Evolutionary conservation across 1,140 invertebrate species (phyloP), one percentile per base, ranked within the genome.

Genomic region (Drosophila triauraria): DNA sequence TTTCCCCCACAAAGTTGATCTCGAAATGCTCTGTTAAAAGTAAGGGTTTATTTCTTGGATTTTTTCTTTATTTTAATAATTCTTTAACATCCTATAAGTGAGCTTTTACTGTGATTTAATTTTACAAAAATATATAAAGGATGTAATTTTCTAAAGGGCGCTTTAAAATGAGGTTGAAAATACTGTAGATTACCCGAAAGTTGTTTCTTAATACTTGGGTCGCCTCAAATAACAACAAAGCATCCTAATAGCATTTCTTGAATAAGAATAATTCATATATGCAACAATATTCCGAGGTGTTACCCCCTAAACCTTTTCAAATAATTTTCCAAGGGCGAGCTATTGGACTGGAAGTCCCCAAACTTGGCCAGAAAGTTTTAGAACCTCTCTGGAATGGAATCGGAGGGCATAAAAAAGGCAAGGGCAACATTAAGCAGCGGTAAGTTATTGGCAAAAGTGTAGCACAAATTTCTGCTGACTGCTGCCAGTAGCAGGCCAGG

Each of bases 401-500:
- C 20, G 23, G 15, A 56, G 62, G 48, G 40, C 64, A 46, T 27
- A 68, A 54, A 65, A 64, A 47, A 47, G 25, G 67, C 48, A 46
- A 53, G 63, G 48, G 63, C 67, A 70, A 54, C 67, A 70, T 68
- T 70, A 68, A 70, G 62, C 81, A 84, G 79, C 47, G 77, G 48
- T 74, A 74, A 77, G 61, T 62, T 84, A 84, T 80, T 85, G 84
- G 59, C 44, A 71, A 86, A 60, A 82, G 65, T 68, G 78, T 79
- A 72, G 80, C 56, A 69, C 62, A 87, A 72, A 72, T 77, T 86
- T 82, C 53, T 82, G 80, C 80, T 87, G 83, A 86, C 84, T 80
- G 62, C 76, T 86, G 70, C 75, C 78, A 81, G 60, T 43, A 68
- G 72, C 67, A 77, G 81, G 57, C 51, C 67, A 77, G 81, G 60